Percentiles rank a stretch among this genome's conserved stretches.
phyloP scores from a whole-genome alignment of 2,888 invertebrate species.

The Mycalesis mineus region DNA sequence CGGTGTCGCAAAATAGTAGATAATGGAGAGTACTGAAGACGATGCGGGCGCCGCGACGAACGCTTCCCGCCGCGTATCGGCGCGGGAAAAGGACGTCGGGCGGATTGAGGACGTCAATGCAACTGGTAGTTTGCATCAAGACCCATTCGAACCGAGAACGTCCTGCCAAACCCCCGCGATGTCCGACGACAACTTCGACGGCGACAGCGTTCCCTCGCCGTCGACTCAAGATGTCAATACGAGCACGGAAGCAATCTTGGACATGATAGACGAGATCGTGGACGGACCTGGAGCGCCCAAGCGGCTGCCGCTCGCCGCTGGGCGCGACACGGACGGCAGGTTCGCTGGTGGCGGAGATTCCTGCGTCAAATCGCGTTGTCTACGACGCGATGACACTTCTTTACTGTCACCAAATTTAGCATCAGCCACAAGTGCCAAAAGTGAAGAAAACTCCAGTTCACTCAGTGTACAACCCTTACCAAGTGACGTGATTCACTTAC shows the following conservation, averaged over 20 bases:
- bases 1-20: conserved; percentile 75
- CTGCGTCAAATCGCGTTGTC: conserved; percentile 11
- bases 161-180: conserved; percentile 60
- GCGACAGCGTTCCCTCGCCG: conserved; percentile 71
- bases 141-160: conserved; percentile 52
- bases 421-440: conserved; percentile 42
- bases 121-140: conserved; percentile 58
- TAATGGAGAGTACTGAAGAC: conserved; percentile 78
- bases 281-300: conserved; percentile 70
- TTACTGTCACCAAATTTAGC: conserved; percentile 27
- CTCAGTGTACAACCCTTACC: conserved; percentile 31
- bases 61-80: conserved; percentile 75
- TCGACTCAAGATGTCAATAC: conserved; percentile 68
- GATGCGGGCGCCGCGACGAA: conserved; percentile 76
- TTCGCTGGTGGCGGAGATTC: conserved; percentile 25
- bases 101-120: conserved; percentile 64
- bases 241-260: conserved; percentile 73
- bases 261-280: conserved; percentile 75
- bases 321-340: conserved; percentile 29
- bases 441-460: conserved; percentile 35
- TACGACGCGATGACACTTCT: conserved; percentile 17
- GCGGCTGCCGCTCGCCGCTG: conserved; percentile 45
- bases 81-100: conserved; percentile 74
- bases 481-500: conserved; percentile 26
- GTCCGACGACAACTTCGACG: conserved; percentile 71